Base-by-base conservation (phyloP, 1,140 invertebrate species). In the Rhagoletis pomonella region DNA sequence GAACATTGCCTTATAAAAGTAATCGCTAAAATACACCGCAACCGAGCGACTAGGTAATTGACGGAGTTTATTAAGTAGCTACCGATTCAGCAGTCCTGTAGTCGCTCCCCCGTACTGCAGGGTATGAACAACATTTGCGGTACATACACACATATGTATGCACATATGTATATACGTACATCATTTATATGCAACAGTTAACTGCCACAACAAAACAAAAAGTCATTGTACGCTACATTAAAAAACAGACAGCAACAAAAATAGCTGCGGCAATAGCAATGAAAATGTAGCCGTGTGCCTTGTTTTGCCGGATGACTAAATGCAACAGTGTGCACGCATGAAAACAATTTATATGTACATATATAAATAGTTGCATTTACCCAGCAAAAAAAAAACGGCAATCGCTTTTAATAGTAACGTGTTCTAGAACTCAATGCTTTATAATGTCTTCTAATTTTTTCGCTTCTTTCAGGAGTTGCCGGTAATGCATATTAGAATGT, bases 171-270 rank as follows among this genome's bases (percentile, higher is more conserved):
- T 62, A 14, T 62, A 62, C 14, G 17, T 62, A n/a, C 60, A 7
- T 62, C 39, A 39, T 67, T 10, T 42, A 73, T 39, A 73, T 73
- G 67, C 44, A 73, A 73, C 67, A 73, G 67, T 47, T 73, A 73
- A 73, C 67, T 73, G 67, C 67, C 67, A 73, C 42, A 73, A 73
- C 67, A 73, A 73, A 73, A 73, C 9, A 14, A 73, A 73, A 73
- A 73, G 67, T 73, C 67, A 73, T 73, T 73, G 67, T 44, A 73
- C 67, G 67, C 67, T 73, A 73, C 7, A n/a, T 39, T 73, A 39
- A 47, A 29, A 10, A 73, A 73, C 12, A 67, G 9, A 3, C 67
- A 47, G 17, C 7, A 47, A 29, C 64, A 65, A 65, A 5, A 55
- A 55, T 0, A 55, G 5, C 50, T 7, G 10, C 50, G 10, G 6